Evolutionary conservation across 2,888 invertebrate genomes (phyloP), one percentile per base, ranked within the genome.

Genomic region (Drosophila rubida): DNA sequence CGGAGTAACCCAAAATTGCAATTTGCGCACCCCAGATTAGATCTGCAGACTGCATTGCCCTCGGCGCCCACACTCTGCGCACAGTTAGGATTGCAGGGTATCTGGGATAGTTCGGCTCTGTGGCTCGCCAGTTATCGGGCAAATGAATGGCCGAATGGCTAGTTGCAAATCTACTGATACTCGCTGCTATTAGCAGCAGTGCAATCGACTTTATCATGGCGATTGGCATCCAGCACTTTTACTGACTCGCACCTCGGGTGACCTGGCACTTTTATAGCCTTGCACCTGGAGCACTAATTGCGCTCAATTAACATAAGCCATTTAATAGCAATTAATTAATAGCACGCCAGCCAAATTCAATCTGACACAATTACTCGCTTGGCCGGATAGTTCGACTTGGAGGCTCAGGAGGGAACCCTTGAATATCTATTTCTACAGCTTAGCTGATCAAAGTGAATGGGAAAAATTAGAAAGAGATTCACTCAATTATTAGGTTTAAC

Each of bases 1-100:
- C 41, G 30, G 57, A 35, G 58, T 57, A 78, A 13, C 74, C 63
- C 48, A 62, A 46, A 46, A 44, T 11, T 16, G 69, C 57, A 45
- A 69, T 73, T 49, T 42, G 25, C 30, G 65, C 65, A 48, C 44
- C 58, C 61, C 60, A 78, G 69, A 74, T 75, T n/a, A 65, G 23
- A 50, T 75, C 75, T 35, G 11, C 39, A 27, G 45, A 48, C 45
- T 62, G 57, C 63, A 73, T 63, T 16, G 60, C 60, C 7, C 41
- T 62, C n/a, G 57, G 60, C 45, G 51, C 35, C 58, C 71, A 70
- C 44, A 70, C 60, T 41, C 39, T 32, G 23, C 14, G 13, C 13
- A 32, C 22, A 0, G n/a, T n/a, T n/a, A n/a, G n/a, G n/a, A n/a
- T 30, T 55, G 4, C 19, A 39, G 51, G 13, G 69, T 42, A 13